Evolutionary conservation across 2,888 invertebrate species (phyloP), one percentile per base, ranked within the genome.

Genomic region (Nymphalis urticae): DNA sequence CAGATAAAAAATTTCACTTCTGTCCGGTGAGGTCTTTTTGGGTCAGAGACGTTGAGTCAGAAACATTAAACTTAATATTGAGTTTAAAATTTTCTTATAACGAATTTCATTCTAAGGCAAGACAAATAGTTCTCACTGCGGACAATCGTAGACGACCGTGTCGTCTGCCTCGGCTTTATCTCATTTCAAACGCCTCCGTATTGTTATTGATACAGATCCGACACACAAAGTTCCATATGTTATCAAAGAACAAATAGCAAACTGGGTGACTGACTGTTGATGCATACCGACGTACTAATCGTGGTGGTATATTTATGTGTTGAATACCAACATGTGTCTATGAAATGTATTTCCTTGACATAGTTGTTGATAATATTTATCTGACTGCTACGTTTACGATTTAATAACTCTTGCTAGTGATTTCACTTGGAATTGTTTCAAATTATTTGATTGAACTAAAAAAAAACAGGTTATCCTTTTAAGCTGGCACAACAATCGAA

Each of bases 231-330:
- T 32, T n/a, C 54, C 10, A 19, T 58, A 42, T 13, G 27, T 42
- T 42, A 58, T 58, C 56, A 36, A 10, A 58, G 42, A 36, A 58
- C 42, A 58, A 36, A 58, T 58, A 56, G 54, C 32, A 19, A 58
- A n/a, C 58, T 58, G 36, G 58, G 58, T 42, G 58, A 58, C 36
- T 42, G 32, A 9, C 36, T 42, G 58, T 42, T 58, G 58, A 58
- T 58, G 42, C 36, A 58, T 19, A 19, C 36, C 27, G 16, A 58
- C 36, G 10, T 42, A 42, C 10, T 58, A 58, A 42, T 42, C 36
- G n/a, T 42, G 36, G 32, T 27, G n/a, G 42, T 42, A 42, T 58
- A 42, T 58, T 58, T 58, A 16, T 58, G 42, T 42, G 19, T 42
- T 42, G 42, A 58, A 36, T 58, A 42, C 58, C 58, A 36, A 42